These are phyloP conservation scores for Acrocephalus scirpaceus DNA, from an alignment of 2,797 vertebrate genomes.

Conservation along the genomic window DNA sequence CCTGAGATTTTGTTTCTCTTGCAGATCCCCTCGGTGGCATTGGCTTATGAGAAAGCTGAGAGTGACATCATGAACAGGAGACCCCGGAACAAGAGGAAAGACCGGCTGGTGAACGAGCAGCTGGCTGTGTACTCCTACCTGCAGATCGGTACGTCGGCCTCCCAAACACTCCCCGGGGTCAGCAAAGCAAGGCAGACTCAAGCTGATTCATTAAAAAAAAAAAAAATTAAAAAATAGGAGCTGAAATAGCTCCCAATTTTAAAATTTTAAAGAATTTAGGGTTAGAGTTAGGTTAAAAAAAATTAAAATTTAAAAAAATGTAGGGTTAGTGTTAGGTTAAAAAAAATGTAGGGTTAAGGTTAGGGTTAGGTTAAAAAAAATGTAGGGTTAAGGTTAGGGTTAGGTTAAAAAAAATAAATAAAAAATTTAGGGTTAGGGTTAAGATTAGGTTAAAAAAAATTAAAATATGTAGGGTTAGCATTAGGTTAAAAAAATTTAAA, in stretches of 20 bases:
- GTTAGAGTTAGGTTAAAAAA: no score
- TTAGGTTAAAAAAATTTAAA: no score
- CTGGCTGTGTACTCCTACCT: constrained; percentile 81
- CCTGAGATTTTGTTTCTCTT: background rate
- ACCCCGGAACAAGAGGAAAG: constrained; percentile 77
- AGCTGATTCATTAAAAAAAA: fast-evolving
- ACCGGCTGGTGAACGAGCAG: constrained; percentile 78
- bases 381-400: no score
- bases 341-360: no score
- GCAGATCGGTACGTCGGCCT: constrained; percentile 75
- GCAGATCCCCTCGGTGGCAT: constrained; percentile 80
- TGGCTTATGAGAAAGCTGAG: constrained; percentile 83
- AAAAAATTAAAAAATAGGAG: background rate
- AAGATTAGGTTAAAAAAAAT: no score
- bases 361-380: no score
- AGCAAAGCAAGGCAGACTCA: background rate
- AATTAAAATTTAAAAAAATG: no score
- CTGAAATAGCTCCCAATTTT: background rate
- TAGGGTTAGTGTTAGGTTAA: no score
- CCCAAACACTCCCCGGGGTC: fast-evolving
- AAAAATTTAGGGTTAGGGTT: no score
- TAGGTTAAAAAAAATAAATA: no score
- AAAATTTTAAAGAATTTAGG: no score
- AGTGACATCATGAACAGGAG: constrained; percentile 84
- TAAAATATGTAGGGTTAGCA: no score